Base-by-base conservation (phyloP, 2,888 invertebrate genomes). In the Leucozona laternaria region DNA sequence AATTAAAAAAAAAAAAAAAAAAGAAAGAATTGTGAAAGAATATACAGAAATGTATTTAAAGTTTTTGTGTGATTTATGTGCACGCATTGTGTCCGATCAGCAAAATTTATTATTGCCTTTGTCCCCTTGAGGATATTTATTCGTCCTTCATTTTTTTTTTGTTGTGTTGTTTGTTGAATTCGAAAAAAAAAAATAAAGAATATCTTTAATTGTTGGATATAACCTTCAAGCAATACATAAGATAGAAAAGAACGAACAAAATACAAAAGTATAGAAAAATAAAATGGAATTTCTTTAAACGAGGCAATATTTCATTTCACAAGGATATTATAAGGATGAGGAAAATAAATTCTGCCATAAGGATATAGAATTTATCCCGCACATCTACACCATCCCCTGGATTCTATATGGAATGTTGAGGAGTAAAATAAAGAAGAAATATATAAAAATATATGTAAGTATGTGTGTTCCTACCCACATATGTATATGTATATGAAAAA, bases 1-100 rank as follows among this genome's bases (percentile, higher is more conserved):
- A 62, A 58, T 13, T 31, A 53, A 64, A 60, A 22, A 15, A 68
- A 43, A 55, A 31, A 55, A n/a, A 70, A 28, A 58, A 20, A 71
- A 17, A 31, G 11, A 20, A 28, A 70, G 64, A 28, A 17, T 40
- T 71, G 70, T 78, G 20, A 68, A 83, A 68, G 48, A 75, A 71
- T 43, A 55, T 20, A 22, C 22, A 34, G 4, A 50, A 37, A 20
- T 37, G 40, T 71, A 68, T 77, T 40, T 76, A 58, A 31, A 80
- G 77, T 81, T n/a, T n/a, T n/a, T 31, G 31, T 75, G 86, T 86
- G 86, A 86, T 86, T 86, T 78, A 82, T 86, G 86, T 81, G 73
- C 62, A 81, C 73, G 73, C 71, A 80, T 85, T 85, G 79, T 85
- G 85, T 85, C 80, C 75, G 71, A 78, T 75, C 62, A 70, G 82